Evolutionary conservation across 2,113 vertebrate species (phyloP).

Genomic region (Saccopteryx bilineata): DNA sequence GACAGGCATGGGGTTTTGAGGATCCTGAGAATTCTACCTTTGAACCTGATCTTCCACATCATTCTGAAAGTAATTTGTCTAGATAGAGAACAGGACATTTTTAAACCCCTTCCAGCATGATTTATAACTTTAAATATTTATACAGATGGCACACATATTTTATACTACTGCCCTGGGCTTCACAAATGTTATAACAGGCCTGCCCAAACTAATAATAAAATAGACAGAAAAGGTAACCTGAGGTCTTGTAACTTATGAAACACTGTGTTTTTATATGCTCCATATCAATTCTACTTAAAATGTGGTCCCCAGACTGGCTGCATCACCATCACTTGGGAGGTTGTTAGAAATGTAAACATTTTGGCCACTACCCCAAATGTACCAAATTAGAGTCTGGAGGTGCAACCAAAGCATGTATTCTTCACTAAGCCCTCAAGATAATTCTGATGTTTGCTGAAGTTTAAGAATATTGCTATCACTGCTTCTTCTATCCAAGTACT

Average conservation of each 20-base stretch:
- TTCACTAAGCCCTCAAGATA: not conserved
- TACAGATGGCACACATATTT: not conserved
- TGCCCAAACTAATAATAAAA: not conserved
- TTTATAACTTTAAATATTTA: conserved; percentile 50
- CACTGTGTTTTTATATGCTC: not conserved
- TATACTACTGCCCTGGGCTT: not conserved
- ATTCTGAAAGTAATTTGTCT: not conserved
- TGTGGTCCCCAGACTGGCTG: not conserved
- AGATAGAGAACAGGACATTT: not conserved
- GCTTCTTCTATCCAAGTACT: too few species aligned
- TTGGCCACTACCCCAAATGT: not conserved
- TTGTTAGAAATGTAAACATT: not conserved
- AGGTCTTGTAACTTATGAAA: not conserved
- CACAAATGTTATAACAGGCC: not conserved
- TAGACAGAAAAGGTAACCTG: not conserved
- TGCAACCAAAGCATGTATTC: not conserved
- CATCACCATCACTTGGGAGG: too few species aligned
- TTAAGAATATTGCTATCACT: not conserved
- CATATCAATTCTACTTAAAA: not conserved
- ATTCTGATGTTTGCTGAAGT: not conserved
- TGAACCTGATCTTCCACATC: not conserved
- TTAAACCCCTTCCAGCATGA: not conserved
- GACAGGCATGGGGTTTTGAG: not conserved
- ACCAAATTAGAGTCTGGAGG: not conserved
- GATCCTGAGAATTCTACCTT: not conserved